Evolutionary conservation across 2,113 vertebrate species (phyloP), one percentile per base, ranked within the genome.

Genomic region (Corythoichthys intestinalis): DNA sequence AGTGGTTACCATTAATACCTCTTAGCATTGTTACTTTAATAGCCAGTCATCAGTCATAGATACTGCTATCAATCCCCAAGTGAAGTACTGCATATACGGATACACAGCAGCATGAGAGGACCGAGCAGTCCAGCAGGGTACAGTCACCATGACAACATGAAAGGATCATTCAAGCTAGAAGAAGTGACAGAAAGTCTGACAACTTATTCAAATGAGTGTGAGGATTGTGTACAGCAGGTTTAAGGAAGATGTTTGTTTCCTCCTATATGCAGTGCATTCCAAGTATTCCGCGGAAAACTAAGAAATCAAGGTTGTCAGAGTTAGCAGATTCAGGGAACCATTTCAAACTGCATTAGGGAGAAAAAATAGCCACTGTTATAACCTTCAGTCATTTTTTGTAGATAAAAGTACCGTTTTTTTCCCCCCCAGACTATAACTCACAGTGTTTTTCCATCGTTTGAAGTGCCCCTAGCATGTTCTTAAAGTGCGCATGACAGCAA

Each of bases 111-210:
- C 44, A 47, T 63, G 44, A 63, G 60, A 63, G 61, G 61, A 48
- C 61, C 61, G 7, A 47, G 61, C 44, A 47, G 61, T 63, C 61
- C 61, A 47, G 61, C 61, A 63, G 44, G 44, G 41, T 63, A 34
- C 61, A 6, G 61, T 63, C 61, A 28, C 61, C 61, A 63, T 63
- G 61, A 63, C 61, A 63, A 63, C 61, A 63, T 63, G 15, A 63
- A 63, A 63, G 20, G 61, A 47, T 28, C 61, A 63, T 47, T 44
- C 41, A 44, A 44, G 61, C 12, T 28, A 20, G 11, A 47, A 47
- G 61, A 63, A 63, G 20, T 13, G 44, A 63, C 12, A 14, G 20
- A 41, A 63, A 63, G 61, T 63, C 41, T 63, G 61, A 63, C 20
- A 47, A 63, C 61, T 63, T 63, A 63, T 48, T 63, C 61, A 63